phyloP scores from a whole-genome alignment of 1,140 invertebrate species.

The Dendrolimus punctatus region DNA sequence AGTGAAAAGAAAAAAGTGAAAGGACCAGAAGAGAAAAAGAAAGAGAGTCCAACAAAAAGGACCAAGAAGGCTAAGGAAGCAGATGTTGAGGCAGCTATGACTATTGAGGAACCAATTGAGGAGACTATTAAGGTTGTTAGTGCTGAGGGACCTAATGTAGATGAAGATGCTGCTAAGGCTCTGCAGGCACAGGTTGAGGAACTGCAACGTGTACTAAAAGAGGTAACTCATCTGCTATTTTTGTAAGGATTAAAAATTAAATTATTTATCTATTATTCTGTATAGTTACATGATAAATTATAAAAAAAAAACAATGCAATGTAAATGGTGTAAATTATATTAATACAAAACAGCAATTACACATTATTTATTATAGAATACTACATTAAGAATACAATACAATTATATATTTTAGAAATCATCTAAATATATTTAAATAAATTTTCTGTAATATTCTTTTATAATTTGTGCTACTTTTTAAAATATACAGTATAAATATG shows the following conservation, averaged over 20 bases:
- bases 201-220: slow-evolving; percentile 61
- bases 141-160: slow-evolving; percentile 51
- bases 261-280: too few species aligned
- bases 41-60: slow-evolving; percentile 58
- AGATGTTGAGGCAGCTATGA: slow-evolving; percentile 41
- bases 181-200: slow-evolving; percentile 66
- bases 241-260: not conserved
- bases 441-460: too few species aligned
- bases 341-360: too few species aligned
- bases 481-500: too few species aligned
- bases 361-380: too few species aligned
- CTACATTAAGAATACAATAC: too few species aligned
- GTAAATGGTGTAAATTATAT: too few species aligned
- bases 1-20: slow-evolving; percentile 76
- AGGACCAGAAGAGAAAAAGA: slow-evolving; percentile 77
- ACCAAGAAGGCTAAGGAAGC: slow-evolving; percentile 54
- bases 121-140: slow-evolving; percentile 50
- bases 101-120: slow-evolving; percentile 38
- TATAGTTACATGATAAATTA: too few species aligned
- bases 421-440: too few species aligned
- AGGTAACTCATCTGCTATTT: slow-evolving; percentile 33
- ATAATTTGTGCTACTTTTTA: too few species aligned
- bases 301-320: too few species aligned
- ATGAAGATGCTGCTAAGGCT: slow-evolving; percentile 49
- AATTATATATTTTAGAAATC: too few species aligned